Base-by-base conservation (phyloP, 64 coral and sea anemone species). In the Actinia equina region DNA sequence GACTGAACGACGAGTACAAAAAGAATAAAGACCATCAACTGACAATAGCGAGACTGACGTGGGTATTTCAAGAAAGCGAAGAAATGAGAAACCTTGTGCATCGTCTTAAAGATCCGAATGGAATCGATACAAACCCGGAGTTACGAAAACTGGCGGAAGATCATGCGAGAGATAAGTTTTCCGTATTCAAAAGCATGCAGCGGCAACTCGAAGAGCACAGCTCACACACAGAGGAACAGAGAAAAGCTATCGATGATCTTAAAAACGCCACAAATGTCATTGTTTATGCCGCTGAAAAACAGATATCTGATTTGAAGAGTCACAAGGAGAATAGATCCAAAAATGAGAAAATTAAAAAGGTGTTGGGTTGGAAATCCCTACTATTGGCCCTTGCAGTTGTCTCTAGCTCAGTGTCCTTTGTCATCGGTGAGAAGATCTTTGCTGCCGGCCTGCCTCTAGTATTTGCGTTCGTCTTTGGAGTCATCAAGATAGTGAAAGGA, bases 1-100 rank as follows among this genome's bases (percentile, higher is more conserved):
- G 63, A 78, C 81, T 92, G 7, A 92, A 88, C 26, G 44, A 69
- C 26, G 61, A 88, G 59, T 88, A 88, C 30, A 82, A 88, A 57
- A 92, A 92, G 77, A 92, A 84, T 19, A 70, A 92, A 59, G 76
- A 92, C 9, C 42, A 88, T 69, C 62, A 67, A 7, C 46, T 55
- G 16, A 67, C 63, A 27, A 84, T 88, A 12, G 41, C 52, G 12
- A 27, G 55, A 13, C 27, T 67, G 44, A 27, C 52, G 5, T 61
- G 9, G 17, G 54, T 83, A 51, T 52, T 52, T 17, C 57, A 92
- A 53, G 78, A 54, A 84, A 84, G 42, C 11, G 46, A 74, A 37
- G 58, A 27, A 12, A 37, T 61, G 79, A 46, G 82, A 37, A 45
- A 84, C 61, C 77, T 64, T 3, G 53, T 8, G 0, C 19, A 71